Conservation (phyloP, 53 echinoderm and acorn worm species). For the Crossaster papposus region DNA sequence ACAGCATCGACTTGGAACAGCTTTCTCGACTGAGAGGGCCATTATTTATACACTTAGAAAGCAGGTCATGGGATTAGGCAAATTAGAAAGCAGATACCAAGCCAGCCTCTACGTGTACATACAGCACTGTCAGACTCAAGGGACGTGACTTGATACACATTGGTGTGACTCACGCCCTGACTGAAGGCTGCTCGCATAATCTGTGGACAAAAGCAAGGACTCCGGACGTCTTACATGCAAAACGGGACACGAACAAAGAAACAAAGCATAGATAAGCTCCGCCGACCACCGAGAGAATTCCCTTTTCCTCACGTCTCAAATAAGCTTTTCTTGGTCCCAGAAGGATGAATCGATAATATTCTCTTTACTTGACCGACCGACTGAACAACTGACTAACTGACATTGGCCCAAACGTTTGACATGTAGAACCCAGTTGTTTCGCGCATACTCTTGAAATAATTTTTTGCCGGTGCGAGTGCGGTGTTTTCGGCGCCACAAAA, state of each 20-base stretch:
- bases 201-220: constrained; percentile 41
- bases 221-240: background rate
- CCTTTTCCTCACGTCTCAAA: background rate
- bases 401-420: no score
- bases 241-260: constrained; percentile 8
- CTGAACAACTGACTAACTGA: no score
- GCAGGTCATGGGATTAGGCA: no score
- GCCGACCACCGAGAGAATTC: background rate
- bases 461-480: no score
- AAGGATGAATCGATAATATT: no score
- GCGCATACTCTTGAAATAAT: no score
- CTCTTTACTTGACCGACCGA: no score
- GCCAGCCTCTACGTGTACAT: constrained; percentile 16
- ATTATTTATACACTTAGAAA: background rate
- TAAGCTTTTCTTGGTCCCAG: no score
- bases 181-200: constrained; percentile 23
- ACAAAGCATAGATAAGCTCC: background rate
- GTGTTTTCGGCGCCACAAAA: no score
- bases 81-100: constrained; percentile 2
- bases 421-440: no score
- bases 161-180: constrained; percentile 28
- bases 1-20: background rate
- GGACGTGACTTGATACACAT: background rate
- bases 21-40: background rate
- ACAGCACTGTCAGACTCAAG: constrained; percentile 13